Evolutionary conservation across 2,888 invertebrate species (phyloP).

Genomic region (Apamea crenata): DNA sequence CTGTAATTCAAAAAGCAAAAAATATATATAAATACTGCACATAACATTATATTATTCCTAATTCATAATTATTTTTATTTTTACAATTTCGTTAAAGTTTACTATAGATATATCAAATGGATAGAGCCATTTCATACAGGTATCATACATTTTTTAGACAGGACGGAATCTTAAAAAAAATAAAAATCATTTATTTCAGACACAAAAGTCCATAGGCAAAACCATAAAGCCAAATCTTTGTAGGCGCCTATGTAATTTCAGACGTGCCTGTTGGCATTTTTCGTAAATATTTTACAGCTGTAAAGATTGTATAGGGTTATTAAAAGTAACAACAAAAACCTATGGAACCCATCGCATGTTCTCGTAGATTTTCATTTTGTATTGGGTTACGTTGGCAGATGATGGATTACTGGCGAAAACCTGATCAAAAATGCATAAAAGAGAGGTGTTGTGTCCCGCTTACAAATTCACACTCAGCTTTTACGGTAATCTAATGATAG

Average conservation of each 20-base stretch:
- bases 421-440: constrained; percentile 24
- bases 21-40: no score
- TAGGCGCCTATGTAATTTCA: background rate
- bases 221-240: background rate
- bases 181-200: no score
- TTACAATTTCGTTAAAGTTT: no score
- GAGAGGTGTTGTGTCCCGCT: background rate
- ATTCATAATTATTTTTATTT: background rate
- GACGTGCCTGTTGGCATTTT: background rate
- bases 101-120: no score
- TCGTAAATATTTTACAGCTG: background rate
- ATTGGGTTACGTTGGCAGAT: background rate
- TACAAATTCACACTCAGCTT: background rate
- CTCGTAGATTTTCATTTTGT: constrained; percentile 9
- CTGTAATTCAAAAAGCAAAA: no score
- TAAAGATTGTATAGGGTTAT: background rate
- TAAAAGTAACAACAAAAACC: background rate
- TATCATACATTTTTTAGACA: background rate
- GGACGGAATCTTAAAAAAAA: background rate
- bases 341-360: background rate
- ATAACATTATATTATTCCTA: no score
- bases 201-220: no score
- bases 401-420: constrained; percentile 32
- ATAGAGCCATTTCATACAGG: no score
- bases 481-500: background rate